Base-by-base conservation (phyloP, 2,888 invertebrate genomes). In the Camptogramma bilineatum region DNA sequence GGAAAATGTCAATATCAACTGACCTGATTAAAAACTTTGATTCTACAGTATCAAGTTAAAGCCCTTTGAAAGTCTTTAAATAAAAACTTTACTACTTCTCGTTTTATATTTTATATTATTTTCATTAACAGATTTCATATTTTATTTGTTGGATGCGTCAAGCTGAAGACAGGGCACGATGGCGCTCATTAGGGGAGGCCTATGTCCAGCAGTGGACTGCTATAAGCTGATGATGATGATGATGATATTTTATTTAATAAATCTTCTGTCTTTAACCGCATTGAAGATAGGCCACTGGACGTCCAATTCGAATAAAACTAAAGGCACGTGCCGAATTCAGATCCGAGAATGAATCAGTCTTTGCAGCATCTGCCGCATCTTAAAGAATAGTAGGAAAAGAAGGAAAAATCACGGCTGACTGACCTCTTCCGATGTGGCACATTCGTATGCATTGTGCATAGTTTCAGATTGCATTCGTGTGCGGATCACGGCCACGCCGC, bases 391-490 rank as follows among this genome's bases (percentile, higher is more conserved):
- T 42, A 58, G 69, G 60, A 78, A 79, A 76, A 81, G 63, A 62
- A 80, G 79, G 82, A 83, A 85, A 87, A 89, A 86, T 88, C 88
- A 82, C 83, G 78, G 83, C 74, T 81, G 80, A 81, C 73, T 82
- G 81, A 70, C 72, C 68, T 65, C 64, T 63, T 66, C 53, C 62
- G 80, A 80, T 83, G 79, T 75, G 77, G 79, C 79, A 78, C 83
- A 84, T 87, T 85, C 82, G 84, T 88, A 89, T 88, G 88, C 87
- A 88, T 86, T 86, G 85, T 86, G 86, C 85, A 86, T 82, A 72
- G 66, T 51, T 72, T 73, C 73, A 72, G 73, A 75, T 72, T 78
- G 80, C 82, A 85, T 86, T 83, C 77, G 81, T 76, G 80, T 86
- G 81, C 88, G 77, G 82, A 83, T 83, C 87, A 85, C 85, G 86